Conservation (phyloP, 2,113 vertebrate genomes). For the Tenebrosternarchus preto region DNA sequence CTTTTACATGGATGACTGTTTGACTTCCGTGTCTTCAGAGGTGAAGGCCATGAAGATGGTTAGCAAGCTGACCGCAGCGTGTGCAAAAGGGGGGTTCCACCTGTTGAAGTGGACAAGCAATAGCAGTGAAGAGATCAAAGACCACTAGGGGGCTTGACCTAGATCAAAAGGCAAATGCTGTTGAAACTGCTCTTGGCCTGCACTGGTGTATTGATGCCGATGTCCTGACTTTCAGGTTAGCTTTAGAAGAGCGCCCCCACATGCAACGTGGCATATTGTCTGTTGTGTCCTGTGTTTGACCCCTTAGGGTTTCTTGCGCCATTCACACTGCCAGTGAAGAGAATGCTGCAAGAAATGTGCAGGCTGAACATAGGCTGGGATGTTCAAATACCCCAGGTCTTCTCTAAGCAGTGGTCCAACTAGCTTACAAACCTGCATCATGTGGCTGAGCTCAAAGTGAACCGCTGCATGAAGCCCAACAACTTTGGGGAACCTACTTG, state of each 20-base stretch:
- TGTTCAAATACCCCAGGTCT: not conserved
- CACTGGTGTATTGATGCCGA: slow-evolving; percentile 25
- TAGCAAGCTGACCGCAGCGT: not conserved
- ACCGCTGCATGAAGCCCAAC: not conserved
- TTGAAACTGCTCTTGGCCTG: slow-evolving; percentile 14
- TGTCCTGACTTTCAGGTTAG: not conserved
- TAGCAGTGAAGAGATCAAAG: not conserved
- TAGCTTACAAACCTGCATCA: not conserved
- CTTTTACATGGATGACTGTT: slow-evolving; percentile 36
- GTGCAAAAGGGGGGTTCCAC: slow-evolving; percentile 8
- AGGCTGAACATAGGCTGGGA: slow-evolving; percentile 3
- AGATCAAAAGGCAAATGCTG: not conserved
- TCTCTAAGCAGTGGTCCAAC: not conserved
- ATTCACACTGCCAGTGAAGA: slow-evolving; percentile 5
- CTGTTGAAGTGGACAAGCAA: slow-evolving; percentile 24
- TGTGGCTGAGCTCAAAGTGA: not conserved
- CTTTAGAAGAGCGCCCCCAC: not conserved
- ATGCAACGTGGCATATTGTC: slow-evolving; percentile 13
- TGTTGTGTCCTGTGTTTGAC: slow-evolving; percentile 20
- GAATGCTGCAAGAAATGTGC: not conserved
- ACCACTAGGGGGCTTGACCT: not conserved
- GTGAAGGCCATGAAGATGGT: not conserved
- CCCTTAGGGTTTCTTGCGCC: slow-evolving; percentile 22
- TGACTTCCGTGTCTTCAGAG: slow-evolving; percentile 5
- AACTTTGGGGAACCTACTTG: not conserved